These are phyloP conservation scores for Dicycla oo DNA, from an alignment of 2,888 invertebrate species.

Conservation along the genomic window DNA sequence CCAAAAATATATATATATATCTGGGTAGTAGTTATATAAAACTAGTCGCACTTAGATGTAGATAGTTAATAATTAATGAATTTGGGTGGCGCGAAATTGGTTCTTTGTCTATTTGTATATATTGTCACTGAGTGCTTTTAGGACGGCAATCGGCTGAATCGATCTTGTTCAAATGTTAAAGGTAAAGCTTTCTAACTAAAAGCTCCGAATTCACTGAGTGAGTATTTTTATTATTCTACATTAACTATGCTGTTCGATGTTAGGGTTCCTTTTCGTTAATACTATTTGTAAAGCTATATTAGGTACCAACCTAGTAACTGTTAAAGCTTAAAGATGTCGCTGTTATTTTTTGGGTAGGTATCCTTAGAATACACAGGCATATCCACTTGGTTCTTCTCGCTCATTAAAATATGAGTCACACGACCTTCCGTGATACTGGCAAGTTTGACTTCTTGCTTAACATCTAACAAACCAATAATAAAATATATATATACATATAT, in stretches of 20 bases:
- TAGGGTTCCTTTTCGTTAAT: conserved; percentile 66
- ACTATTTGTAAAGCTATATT: conserved; percentile 3
- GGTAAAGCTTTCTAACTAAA: conserved; percentile 71
- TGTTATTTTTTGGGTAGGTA: neutral
- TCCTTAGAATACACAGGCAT: neutral
- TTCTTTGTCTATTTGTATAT: conserved; percentile 72
- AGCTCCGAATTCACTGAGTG: conserved; percentile 74
- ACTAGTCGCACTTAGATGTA: conserved; percentile 36
- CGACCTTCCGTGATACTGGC: neutral
- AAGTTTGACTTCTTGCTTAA: neutral
- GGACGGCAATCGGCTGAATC: conserved; percentile 68
- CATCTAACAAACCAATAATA: neutral
- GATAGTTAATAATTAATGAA: conserved; percentile 54
- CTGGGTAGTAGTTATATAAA: conserved; percentile 4
- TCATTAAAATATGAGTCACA: neutral
- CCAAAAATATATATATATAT: neutral
- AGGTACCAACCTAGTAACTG: neutral
- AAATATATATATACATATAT: no score
- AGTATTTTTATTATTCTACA: conserved; percentile 76
- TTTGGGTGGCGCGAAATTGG: conserved; percentile 64
- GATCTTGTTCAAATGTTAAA: conserved; percentile 77
- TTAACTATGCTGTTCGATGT: conserved; percentile 68
- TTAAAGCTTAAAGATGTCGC: neutral
- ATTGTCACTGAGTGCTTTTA: conserved; percentile 72
- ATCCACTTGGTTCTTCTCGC: neutral